phyloP scores from a whole-genome alignment of 2,888 invertebrate species.

The Clusia tigrina region DNA sequence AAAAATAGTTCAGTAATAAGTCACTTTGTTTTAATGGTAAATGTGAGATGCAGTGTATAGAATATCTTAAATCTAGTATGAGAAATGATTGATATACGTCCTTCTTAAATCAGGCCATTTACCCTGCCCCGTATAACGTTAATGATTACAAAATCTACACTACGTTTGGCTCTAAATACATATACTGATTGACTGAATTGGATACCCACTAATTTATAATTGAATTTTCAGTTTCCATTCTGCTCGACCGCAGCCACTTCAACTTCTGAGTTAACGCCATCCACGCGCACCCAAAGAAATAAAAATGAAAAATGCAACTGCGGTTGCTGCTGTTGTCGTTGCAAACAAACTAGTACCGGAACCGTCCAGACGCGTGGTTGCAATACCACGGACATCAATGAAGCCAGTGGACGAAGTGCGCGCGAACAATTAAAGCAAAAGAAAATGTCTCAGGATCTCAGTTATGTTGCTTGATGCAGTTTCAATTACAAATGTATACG shows the following conservation, averaged over 20 bases:
- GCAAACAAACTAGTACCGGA: slow-evolving; percentile 11
- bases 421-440: slow-evolving; percentile 40
- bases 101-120: no score
- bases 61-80: no score
- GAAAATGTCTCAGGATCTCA: slow-evolving; percentile 26
- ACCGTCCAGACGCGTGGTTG: slow-evolving; percentile 13
- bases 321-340: slow-evolving; percentile 22
- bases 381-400: slow-evolving; percentile 27
- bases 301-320: no score
- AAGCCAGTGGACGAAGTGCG: slow-evolving; percentile 26
- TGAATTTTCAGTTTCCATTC: slow-evolving; percentile 40
- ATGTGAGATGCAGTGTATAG: no score
- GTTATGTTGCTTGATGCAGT: neutral
- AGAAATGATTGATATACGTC: no score
- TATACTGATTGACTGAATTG: no score
- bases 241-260: slow-evolving; percentile 44
- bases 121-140: no score
- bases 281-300: neutral
- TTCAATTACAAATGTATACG: neutral
- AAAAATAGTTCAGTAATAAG: no score
- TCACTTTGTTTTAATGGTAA: no score
- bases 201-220: no score
- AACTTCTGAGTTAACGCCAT: slow-evolving; percentile 36
- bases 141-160: no score
- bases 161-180: no score